A percentile compares a stretch with the other conserved stretches of the same genome.
phyloP scores from a whole-genome alignment of 30 jellyfish, hydroid and myxozoan genomes.

The Turritopsis dohrnii region DNA sequence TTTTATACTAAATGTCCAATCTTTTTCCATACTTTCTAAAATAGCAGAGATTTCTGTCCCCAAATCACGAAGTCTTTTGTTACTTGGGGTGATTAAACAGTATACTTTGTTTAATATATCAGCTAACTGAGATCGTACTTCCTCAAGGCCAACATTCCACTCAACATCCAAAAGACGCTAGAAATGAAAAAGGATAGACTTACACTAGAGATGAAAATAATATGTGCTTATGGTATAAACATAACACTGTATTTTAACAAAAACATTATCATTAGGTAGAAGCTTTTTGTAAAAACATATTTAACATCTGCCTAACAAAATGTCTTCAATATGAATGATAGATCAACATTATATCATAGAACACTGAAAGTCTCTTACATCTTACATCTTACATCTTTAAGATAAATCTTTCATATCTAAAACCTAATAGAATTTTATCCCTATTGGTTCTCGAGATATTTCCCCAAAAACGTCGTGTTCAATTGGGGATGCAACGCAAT shows the following conservation, averaged over 20 bases:
- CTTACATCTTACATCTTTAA: too few species aligned
- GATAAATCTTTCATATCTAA: too few species aligned
- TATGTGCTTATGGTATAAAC: background rate
- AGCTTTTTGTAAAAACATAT: too few species aligned
- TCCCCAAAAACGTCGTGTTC: too few species aligned
- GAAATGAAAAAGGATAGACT: background rate
- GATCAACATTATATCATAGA: too few species aligned
- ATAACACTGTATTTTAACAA: background rate
- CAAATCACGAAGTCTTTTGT: background rate
- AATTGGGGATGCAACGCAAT: too few species aligned
- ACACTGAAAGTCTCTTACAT: too few species aligned
- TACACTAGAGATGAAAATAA: background rate
- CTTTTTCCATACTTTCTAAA: constrained; percentile 1
- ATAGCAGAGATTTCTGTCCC: background rate
- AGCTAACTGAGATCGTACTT: background rate
- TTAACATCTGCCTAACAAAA: too few species aligned
- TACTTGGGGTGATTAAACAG: background rate
- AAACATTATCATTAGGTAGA: too few species aligned
- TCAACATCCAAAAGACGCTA: background rate
- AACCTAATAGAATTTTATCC: too few species aligned
- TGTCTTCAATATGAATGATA: too few species aligned
- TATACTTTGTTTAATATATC: background rate
- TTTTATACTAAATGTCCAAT: constrained; percentile 20
- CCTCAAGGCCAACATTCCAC: background rate
- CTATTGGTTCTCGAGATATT: too few species aligned